Conservation (phyloP, 2,888 invertebrate genomes). For the Nematopogon swammerdamellus region DNA sequence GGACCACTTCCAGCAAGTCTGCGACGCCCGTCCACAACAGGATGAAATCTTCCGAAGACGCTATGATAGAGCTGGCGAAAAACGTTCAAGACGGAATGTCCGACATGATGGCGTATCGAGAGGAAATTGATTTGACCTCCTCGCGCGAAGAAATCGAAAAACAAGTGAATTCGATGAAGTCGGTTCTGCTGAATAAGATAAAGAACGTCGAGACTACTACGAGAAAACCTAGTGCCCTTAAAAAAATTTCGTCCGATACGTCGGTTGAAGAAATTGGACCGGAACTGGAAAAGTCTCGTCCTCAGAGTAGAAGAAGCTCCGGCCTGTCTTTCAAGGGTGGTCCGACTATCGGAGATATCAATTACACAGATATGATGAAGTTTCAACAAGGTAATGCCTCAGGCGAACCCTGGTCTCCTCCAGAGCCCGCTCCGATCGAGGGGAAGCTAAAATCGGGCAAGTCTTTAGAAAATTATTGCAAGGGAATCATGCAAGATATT, state of each 20-base stretch:
- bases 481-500: conserved; percentile 41
- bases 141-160: conserved; percentile 29
- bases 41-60: conserved; percentile 29
- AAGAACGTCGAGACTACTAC: conserved; percentile 28
- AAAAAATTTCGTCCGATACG: conserved; percentile 32
- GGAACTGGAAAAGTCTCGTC: conserved; percentile 29
- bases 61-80: conserved; percentile 47
- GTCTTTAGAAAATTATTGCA: conserved; percentile 40
- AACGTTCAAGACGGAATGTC: conserved; percentile 57
- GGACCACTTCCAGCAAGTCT: conserved; percentile 16
- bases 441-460: conserved; percentile 23
- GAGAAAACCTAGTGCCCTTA: conserved; percentile 29
- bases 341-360: conserved; percentile 17
- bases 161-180: conserved; percentile 37
- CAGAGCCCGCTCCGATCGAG: conserved; percentile 24
- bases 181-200: conserved; percentile 38
- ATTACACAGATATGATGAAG: conserved; percentile 20
- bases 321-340: conserved; percentile 32
- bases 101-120: conserved; percentile 36
- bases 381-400: conserved; percentile 18
- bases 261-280: conserved; percentile 32
- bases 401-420: conserved; percentile 17
- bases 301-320: conserved; percentile 34
- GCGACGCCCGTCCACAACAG: conserved; percentile 31
- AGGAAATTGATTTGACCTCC: conserved; percentile 22